A percentile compares a stretch with the other conserved stretches of the same genome.
These are phyloP conservation scores for Neoseiulus cucumeris DNA, from an alignment of 1,140 invertebrate species.

Conservation along the genomic window DNA sequence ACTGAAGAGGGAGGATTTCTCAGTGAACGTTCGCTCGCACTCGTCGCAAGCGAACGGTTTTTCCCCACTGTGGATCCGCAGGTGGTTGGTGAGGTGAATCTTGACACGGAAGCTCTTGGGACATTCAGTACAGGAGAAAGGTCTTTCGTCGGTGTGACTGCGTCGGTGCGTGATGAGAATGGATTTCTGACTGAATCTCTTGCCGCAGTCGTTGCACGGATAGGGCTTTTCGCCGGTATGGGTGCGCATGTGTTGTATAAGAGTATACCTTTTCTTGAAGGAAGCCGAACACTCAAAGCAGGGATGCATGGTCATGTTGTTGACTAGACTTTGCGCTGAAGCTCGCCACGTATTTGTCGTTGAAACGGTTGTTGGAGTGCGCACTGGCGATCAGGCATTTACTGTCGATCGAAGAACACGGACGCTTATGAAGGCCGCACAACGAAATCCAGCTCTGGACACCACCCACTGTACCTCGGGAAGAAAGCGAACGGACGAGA, in stretches of 20 bases:
- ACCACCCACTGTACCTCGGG: no score
- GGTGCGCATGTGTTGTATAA: slow-evolving; percentile 22
- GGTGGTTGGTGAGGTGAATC: slow-evolving; percentile 20
- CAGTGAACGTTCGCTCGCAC: not conserved
- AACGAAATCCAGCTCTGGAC: no score
- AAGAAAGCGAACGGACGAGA: no score
- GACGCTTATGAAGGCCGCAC: no score
- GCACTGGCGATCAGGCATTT: no score
- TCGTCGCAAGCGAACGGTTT: slow-evolving; percentile 37
- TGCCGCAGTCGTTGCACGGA: slow-evolving; percentile 71
- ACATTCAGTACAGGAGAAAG: slow-evolving; percentile 12
- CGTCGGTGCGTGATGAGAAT: slow-evolving; percentile 95
- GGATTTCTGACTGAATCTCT: slow-evolving; percentile 88
- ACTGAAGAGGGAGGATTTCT: not conserved
- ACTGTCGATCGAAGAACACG: no score
- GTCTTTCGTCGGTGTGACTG: slow-evolving; percentile 33
- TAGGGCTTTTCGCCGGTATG: slow-evolving; percentile 63
- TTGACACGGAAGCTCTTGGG: slow-evolving; percentile 14
- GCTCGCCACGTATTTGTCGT: no score
- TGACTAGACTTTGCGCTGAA: no score
- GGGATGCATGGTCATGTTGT: no score
- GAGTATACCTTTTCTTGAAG: no score
- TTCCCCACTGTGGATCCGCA: slow-evolving; percentile 30
- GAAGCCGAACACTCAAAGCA: no score
- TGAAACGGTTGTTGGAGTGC: no score